phyloP scores from a whole-genome alignment of 1,140 invertebrate species.

The Nasonia giraulti region DNA sequence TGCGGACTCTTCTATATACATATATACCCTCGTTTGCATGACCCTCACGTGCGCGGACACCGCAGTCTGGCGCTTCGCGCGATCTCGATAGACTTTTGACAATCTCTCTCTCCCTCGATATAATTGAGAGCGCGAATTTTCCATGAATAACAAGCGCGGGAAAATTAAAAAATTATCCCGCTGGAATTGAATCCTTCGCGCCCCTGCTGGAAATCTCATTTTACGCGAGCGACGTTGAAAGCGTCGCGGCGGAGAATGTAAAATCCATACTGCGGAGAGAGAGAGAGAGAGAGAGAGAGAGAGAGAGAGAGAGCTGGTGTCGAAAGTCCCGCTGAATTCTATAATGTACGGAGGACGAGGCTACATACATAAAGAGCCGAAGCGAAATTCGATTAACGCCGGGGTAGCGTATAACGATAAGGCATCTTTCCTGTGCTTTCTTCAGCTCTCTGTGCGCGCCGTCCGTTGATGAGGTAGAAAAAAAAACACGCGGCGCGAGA shows the following conservation, averaged over 20 bases:
- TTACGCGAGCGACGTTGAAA: slow-evolving; percentile 7
- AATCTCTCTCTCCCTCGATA: neutral
- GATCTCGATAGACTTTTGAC: neutral
- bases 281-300: neutral
- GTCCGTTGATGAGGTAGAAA: slow-evolving; percentile 38
- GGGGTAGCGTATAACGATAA: slow-evolving; percentile 34
- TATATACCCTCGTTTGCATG: slow-evolving; percentile 58
- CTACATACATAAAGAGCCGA: slow-evolving; percentile 37
- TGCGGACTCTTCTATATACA: neutral
- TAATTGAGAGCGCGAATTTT: neutral
- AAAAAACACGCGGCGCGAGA: slow-evolving; percentile 16
- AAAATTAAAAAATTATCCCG: neutral
- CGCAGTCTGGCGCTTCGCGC: neutral
- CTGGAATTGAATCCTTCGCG: neutral
- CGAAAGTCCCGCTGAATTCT: slow-evolving; percentile 20
- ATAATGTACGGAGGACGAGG: slow-evolving; percentile 24
- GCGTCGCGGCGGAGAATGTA: neutral
- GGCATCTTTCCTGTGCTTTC: slow-evolving; percentile 52
- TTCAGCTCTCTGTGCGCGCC: neutral
- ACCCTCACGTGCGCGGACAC: slow-evolving; percentile 53
- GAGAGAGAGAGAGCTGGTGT: neutral
- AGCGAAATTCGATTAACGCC: slow-evolving; percentile 51
- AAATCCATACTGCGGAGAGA: slow-evolving; percentile 28
- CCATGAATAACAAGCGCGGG: neutral
- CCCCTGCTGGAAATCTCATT: slow-evolving; percentile 30